A percentile compares a stretch with the other conserved stretches of the same genome.
phyloP scores from a whole-genome alignment of 2,888 invertebrate genomes.

The Mythimna vitellina region DNA sequence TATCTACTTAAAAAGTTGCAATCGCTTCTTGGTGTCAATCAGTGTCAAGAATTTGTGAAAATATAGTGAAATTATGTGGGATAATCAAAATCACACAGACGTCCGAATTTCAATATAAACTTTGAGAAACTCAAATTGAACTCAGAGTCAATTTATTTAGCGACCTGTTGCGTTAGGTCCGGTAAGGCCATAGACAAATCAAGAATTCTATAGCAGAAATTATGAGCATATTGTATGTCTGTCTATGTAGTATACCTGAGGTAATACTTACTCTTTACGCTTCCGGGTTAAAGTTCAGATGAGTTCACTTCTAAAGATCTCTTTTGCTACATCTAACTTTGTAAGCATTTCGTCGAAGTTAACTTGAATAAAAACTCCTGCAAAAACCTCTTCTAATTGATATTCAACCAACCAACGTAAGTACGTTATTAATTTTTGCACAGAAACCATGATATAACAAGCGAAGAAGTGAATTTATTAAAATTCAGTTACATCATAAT shows the following conservation, averaged over 20 bases:
- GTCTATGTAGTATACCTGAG: not conserved
- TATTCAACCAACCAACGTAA: not conserved
- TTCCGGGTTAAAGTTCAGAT: slow-evolving; percentile 19
- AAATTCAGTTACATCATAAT: slow-evolving; percentile 9
- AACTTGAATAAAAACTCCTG: slow-evolving; percentile 2
- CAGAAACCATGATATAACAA: slow-evolving; percentile 29
- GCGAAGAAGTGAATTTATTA: not conserved
- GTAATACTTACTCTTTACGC: not conserved
- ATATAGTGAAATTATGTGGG: too few species aligned
- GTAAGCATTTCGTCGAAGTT: slow-evolving; percentile 13
- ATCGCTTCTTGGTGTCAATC: not conserved
- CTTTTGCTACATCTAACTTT: slow-evolving; percentile 5
- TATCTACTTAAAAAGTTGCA: not conserved
- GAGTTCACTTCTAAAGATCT: slow-evolving; percentile 19
- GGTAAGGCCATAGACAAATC: not conserved
- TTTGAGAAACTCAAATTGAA: too few species aligned
- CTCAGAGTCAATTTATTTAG: not conserved
- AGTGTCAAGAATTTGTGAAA: not conserved
- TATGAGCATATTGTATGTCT: not conserved
- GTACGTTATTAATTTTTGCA: slow-evolving; percentile 5
- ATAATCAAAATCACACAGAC: too few species aligned
- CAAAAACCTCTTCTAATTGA: slow-evolving; percentile 14
- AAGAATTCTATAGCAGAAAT: not conserved
- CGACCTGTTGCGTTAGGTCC: not conserved
- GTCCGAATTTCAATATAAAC: too few species aligned